Evolutionary conservation across 2,113 vertebrate species (phyloP).

Genomic region (Tenrec ecaudatus): DNA sequence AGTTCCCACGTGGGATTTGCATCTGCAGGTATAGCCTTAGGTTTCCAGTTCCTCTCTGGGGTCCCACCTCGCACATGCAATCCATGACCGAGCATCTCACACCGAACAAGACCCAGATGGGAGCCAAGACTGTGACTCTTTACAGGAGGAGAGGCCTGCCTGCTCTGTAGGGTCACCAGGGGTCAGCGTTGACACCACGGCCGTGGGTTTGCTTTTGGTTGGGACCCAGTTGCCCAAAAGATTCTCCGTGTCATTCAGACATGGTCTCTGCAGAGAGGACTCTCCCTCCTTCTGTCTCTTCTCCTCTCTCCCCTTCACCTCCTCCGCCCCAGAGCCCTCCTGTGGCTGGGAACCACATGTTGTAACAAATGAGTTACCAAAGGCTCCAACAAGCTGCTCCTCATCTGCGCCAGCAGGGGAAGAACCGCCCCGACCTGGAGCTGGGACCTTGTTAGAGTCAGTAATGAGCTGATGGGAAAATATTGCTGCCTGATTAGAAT

Average conservation of each 20-base stretch:
- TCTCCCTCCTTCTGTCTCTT: background rate
- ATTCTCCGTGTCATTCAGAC: too few relatives aligned
- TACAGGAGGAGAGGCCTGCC: too few relatives aligned
- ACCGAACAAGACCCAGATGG: background rate
- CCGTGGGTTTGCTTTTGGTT: too few relatives aligned
- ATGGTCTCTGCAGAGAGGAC: background rate
- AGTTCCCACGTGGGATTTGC: background rate
- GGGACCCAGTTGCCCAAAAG: background rate
- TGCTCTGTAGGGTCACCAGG: too few relatives aligned
- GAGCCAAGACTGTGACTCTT: background rate
- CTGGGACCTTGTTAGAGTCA: conserved; percentile 78
- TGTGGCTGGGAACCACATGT: background rate
- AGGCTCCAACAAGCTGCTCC: conserved; percentile 59
- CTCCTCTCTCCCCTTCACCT: background rate
- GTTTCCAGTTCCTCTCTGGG: background rate
- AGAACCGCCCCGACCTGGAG: conserved; percentile 74
- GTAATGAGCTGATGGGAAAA: conserved; percentile 82
- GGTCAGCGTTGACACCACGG: too few relatives aligned
- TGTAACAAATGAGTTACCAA: conserved; percentile 78
- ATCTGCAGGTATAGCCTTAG: background rate
- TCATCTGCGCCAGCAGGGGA: conserved; percentile 58
- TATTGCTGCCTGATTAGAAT: conserved; percentile 85
- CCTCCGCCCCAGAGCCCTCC: background rate
- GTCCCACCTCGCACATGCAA: too few relatives aligned
- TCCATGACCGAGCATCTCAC: background rate